These are phyloP conservation scores for Noctua fimbriata DNA, from an alignment of 2,888 invertebrate species.

Conservation along the genomic window DNA sequence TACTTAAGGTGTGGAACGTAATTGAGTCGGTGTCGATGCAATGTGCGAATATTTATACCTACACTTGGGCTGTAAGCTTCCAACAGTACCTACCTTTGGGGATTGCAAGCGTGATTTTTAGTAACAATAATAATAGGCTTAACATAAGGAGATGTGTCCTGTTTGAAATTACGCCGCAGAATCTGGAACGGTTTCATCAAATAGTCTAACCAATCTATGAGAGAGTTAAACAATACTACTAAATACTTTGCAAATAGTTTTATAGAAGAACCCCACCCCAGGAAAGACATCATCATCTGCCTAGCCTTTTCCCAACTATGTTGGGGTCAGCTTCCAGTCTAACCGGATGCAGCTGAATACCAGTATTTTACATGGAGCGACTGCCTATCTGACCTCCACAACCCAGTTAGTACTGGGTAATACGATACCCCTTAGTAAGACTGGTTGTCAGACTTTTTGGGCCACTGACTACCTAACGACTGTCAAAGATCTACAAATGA, in stretches of 20 bases:
- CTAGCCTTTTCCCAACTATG: too few species aligned
- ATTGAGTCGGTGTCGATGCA: slow-evolving; percentile 6
- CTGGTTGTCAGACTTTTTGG: too few species aligned
- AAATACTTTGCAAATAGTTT: background rate
- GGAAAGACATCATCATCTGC: background rate
- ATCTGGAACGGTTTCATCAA: background rate
- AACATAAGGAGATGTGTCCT: background rate
- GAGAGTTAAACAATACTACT: background rate
- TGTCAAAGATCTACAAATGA: too few species aligned
- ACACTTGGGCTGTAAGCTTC: background rate
- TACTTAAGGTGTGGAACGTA: slow-evolving; percentile 20
- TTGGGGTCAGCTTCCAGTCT: too few species aligned
- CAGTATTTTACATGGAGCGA: too few species aligned
- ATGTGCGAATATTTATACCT: slow-evolving; percentile 1
- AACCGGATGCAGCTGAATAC: too few species aligned
- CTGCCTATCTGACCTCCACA: too few species aligned
- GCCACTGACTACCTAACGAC: too few species aligned
- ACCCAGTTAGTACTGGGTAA: too few species aligned
- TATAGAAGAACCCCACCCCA: background rate
- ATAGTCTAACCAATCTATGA: background rate
- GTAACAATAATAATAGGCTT: background rate
- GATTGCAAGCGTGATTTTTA: background rate
- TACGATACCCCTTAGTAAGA: too few species aligned
- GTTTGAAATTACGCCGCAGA: background rate
- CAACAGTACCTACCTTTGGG: background rate